A percentile compares a stretch with the other conserved stretches of the same genome.
These are phyloP conservation scores for Elgaria multicarinata DNA, from an alignment of 2,113 vertebrate genomes.

Conservation along the genomic window DNA sequence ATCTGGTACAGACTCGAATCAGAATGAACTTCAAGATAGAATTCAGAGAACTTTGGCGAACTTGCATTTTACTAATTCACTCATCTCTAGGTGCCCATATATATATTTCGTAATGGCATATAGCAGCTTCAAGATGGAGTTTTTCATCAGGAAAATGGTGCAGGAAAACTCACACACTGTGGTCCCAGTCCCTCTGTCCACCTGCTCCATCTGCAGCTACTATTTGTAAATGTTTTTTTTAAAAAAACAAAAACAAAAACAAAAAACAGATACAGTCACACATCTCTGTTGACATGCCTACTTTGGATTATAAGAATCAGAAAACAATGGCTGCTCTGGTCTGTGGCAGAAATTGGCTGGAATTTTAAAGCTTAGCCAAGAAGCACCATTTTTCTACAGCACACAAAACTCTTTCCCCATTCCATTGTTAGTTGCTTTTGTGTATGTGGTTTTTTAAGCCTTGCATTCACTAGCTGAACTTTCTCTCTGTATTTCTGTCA, in stretches of 20 bases:
- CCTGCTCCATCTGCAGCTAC: not conserved
- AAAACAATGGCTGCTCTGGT: not conserved
- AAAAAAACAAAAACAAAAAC: too few species aligned
- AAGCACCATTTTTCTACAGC: not conserved
- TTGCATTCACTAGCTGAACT: not conserved
- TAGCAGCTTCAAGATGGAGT: not conserved
- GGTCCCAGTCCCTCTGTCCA: not conserved
- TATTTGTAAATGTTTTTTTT: not conserved
- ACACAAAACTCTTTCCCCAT: not conserved
- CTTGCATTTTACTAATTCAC: too few species aligned
- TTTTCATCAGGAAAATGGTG: not conserved
- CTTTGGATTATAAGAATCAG: not conserved
- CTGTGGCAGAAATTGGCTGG: not conserved
- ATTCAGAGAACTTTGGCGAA: too few species aligned
- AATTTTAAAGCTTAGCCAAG: not conserved
- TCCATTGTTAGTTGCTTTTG: not conserved
- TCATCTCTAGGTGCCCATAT: not conserved
- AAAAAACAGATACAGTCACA: not conserved
- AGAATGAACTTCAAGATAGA: too few species aligned
- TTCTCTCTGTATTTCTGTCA: not conserved
- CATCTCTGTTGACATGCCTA: not conserved
- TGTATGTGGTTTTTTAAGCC: not conserved
- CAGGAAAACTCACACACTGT: not conserved
- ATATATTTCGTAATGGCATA: not conserved
- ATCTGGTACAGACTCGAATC: too few species aligned